phyloP scores from a whole-genome alignment of 2,888 invertebrate species.

The Phania funesta region DNA sequence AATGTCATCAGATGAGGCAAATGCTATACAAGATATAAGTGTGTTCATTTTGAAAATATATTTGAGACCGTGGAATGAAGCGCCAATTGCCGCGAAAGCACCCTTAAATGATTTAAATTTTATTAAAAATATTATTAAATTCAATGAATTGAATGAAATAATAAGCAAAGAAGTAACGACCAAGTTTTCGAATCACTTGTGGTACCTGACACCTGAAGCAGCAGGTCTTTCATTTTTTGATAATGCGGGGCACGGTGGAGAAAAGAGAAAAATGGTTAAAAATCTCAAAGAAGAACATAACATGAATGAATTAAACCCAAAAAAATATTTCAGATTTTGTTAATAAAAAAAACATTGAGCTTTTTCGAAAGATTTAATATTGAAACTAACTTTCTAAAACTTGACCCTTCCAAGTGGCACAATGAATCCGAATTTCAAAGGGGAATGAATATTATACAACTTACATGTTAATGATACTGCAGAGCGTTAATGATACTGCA shows the following conservation, averaged over 20 bases:
- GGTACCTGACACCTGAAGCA: constrained; percentile 2
- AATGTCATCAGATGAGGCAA: no score
- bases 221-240: constrained; percentile 20
- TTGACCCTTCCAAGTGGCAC: constrained; percentile 27
- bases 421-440: constrained; percentile 5
- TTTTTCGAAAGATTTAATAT: background rate
- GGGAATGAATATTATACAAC: background rate
- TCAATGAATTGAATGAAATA: background rate
- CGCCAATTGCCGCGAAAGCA: no score
- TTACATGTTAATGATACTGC: background rate
- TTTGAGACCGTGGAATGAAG: no score
- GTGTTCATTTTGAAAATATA: no score
- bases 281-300: no score
- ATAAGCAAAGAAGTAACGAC: background rate
- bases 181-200: background rate
- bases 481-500: no score
- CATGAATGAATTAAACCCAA: no score
- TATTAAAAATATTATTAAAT: background rate
- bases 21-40: no score
- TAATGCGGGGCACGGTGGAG: constrained; percentile 3
- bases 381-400: constrained; percentile 12
- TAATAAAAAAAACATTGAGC: constrained; percentile 17
- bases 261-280: no score
- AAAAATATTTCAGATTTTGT: constrained; percentile 16
- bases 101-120: background rate